Percentiles rank a stretch among this genome's conserved stretches.
Conservation (phyloP, 37 sponge, comb jelly and placozoan species). For the Haliclona indistincta region DNA sequence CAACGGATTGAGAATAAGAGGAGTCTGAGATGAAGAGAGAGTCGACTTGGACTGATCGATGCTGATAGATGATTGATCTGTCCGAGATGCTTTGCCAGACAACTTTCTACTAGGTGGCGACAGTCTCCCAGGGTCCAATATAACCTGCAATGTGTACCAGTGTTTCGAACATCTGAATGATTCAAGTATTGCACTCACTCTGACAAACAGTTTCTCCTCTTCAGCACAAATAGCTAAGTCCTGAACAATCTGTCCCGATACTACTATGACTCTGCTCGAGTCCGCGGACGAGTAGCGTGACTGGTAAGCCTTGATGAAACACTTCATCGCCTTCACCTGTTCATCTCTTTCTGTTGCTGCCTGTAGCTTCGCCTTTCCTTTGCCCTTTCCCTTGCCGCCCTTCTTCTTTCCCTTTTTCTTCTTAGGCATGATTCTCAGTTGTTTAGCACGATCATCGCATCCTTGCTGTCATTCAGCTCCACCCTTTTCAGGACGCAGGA, state of each 20-base stretch:
- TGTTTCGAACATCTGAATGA: neutral
- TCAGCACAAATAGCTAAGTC: constrained; percentile 14
- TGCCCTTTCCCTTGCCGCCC: neutral
- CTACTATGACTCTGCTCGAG: neutral
- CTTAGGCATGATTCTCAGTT: constrained; percentile 12
- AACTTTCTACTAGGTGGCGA: neutral
- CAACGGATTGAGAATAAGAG: constrained; percentile 18
- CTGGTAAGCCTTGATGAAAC: constrained; percentile 48
- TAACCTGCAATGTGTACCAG: neutral
- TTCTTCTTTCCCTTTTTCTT: neutral
- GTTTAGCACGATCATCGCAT: no score
- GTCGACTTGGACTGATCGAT: neutral
- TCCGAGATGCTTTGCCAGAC: neutral
- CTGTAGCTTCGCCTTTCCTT: constrained; percentile 1
- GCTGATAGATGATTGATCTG: neutral
- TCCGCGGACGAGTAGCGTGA: constrained; percentile 1
- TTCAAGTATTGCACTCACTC: neutral
- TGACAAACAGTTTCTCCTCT: constrained; percentile 34
- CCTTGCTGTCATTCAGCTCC: no score
- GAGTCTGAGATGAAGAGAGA: neutral
- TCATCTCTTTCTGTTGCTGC: constrained; percentile 37
- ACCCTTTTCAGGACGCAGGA: no score
- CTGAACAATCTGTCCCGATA: neutral
- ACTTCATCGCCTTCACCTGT: constrained; percentile 2
- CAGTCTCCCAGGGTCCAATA: neutral